Base-by-base conservation (phyloP, 2,113 vertebrate genomes). In the Tichodroma muraria region DNA sequence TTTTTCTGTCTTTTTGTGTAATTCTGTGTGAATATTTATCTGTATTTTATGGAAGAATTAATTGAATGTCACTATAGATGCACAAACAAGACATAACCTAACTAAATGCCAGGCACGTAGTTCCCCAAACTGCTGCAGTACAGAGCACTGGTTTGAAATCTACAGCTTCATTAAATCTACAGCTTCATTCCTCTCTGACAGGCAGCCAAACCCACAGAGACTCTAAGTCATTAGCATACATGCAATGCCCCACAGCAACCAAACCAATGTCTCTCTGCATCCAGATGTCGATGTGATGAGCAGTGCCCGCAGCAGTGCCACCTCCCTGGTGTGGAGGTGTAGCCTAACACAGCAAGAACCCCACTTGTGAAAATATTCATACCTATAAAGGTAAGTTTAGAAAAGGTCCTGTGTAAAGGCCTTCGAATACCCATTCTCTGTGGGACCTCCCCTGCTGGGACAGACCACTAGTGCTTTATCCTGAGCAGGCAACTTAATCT, bases 121-220 rank as follows among this genome's bases (percentile, higher is more conserved):
- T 10, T 91, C 70, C 77, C 69, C 71, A 52, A 92, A 80, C 70
- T 71, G 61, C 83, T 80, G 59, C 65, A 85, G 63, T 24, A 89
- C 64, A 52, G 80, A 71, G 73, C 60, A 24, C 31, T 83, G 83
- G 44, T 86, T 80, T 83, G 50, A 82, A 90, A 80, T 81, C 93
- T 57, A 78, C 84, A 89, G 78, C 92, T 93, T 85, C 59, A 68
- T 85, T 77, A 68, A 89, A 78, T 76, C 89, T 60, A 63, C 82
- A 90, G 79, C 93, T 92, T 91, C 63, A 69, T 85, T 94, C 78
- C 85, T 30, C 45, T 80, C 87, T 88, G 89, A 82, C 68, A 73
- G 2, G 19, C 80, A 91, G 89, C 87, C 87, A 89, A 80, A 81
- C 64, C 70, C 2, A 15, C 40, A 59, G 80, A 65, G 84, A 57